Conservation (phyloP, 2,797 vertebrate species). For the Macrochelys suwanniensis region DNA sequence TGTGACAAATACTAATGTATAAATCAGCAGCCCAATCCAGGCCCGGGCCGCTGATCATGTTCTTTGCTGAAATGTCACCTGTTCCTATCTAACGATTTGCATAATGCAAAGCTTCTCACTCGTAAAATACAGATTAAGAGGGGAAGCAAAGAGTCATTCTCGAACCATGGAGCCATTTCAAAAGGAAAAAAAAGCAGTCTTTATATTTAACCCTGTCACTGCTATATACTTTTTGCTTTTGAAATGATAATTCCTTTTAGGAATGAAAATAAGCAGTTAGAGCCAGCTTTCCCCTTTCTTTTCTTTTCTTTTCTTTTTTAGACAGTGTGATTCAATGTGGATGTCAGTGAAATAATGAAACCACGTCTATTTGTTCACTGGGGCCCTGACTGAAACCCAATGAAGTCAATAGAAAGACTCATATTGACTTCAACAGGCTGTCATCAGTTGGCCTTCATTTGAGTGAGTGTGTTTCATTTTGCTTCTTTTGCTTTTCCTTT, state of each 20-base stretch:
- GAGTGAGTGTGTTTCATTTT: background rate
- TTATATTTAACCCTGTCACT: conserved; percentile 90
- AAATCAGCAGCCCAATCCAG: conserved; percentile 95
- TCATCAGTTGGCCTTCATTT: background rate
- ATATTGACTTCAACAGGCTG: background rate
- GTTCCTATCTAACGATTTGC: conserved; percentile 99
- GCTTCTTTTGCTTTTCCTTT: background rate
- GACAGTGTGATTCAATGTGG: background rate
- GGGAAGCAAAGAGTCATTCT: conserved; percentile 93
- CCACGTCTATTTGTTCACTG: background rate
- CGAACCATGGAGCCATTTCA: conserved; percentile 96
- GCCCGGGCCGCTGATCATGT: conserved; percentile 92
- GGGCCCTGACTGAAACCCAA: background rate
- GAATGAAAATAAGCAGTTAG: background rate
- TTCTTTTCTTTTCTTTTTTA: background rate
- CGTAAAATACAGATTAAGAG: conserved; percentile 99
- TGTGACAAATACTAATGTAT: conserved; percentile 99
- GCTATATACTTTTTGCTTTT: conserved; percentile 53
- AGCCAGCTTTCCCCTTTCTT: background rate
- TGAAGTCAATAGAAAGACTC: background rate
- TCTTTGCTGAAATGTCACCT: conserved; percentile 99
- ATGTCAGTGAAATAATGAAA: conserved; percentile 12
- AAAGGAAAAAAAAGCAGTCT: conserved; percentile 75
- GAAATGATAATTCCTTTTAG: background rate
- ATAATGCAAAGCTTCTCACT: conserved; percentile 99